Percentiles rank a stretch among this genome's conserved stretches.
Evolutionary conservation across 2,888 invertebrate species (phyloP).

Genomic region (Drosophila nigricruria): DNA sequence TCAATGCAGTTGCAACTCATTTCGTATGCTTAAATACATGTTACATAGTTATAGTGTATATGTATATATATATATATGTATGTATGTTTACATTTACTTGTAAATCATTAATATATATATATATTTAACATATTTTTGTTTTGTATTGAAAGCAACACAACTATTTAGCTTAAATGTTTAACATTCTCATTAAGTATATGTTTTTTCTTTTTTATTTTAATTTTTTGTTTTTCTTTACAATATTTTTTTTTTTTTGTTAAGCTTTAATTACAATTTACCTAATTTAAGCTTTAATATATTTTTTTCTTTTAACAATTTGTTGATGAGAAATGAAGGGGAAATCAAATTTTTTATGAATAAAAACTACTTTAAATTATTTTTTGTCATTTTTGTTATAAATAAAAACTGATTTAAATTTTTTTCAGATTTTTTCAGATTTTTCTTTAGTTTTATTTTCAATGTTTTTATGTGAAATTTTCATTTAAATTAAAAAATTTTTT

Average conservation of each 20-base stretch:
- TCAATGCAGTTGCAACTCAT: constrained; percentile 61
- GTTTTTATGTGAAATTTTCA: too few species aligned
- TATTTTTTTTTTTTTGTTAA: constrained; percentile 23
- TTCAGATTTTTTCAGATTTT: too few species aligned
- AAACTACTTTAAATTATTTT: background rate
- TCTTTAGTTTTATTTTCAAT: too few species aligned
- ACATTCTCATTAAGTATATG: constrained; percentile 49
- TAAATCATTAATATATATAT: constrained; percentile 38
- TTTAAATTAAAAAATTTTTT: background rate
- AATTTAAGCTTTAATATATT: constrained; percentile 19
- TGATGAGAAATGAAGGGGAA: background rate
- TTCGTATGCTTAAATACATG: constrained; percentile 76
- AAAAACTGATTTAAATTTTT: too few species aligned
- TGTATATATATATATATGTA: constrained; percentile 40
- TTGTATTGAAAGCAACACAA: constrained; percentile 61
- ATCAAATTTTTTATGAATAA: background rate
- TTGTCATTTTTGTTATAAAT: too few species aligned
- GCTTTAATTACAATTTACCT: constrained; percentile 47
- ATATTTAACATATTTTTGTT: constrained; percentile 52
- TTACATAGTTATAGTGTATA: constrained; percentile 61
- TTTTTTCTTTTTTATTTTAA: constrained; percentile 14
- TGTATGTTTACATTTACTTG: constrained; percentile 43
- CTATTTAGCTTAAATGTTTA: constrained; percentile 61
- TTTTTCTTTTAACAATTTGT: constrained; percentile 8
- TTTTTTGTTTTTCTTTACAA: constrained; percentile 51